Base-by-base conservation (phyloP, 2,888 invertebrate species). In the Orthosia gracilis region DNA sequence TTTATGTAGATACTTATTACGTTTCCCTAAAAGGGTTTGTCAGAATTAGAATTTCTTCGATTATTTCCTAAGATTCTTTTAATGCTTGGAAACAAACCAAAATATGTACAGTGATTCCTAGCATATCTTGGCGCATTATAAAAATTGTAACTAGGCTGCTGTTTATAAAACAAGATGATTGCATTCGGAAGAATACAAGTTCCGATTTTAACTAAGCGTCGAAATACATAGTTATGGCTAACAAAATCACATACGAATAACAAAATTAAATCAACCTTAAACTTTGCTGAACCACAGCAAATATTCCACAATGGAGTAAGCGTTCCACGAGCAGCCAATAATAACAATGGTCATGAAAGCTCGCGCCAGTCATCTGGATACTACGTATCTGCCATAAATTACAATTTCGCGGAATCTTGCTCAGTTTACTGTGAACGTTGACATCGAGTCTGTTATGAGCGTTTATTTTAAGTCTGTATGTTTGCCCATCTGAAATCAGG, bases 381-480 rank as follows among this genome's bases (percentile, higher is more conserved):
- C 64, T n/a, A 75, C 76, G 23, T 55, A 47, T 76, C 31, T 23
- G 57, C 58, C 49, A 67, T 78, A 81, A 78, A 81, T 81, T 59
- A 76, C 64, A 68, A 76, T 75, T 81, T 59, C 50, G 54, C 18
- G 40, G 54, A 64, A 76, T 64, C 76, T 63, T 67, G 67, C n/a
- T 31, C 54, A 76, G 59, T 55, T 59, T 55, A 52, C 80, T 54
- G 63, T 54, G 23, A 78, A 58, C 23, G 15, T 59, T 78, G 63
- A 23, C 54, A 74, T 67, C 26, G 52, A 50, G 5, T 50, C 13
- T 21, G 54, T 50, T 61, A 40, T 52, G 52, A 54, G 26, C 47
- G 18, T 59, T 17, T 31, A 31, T 59, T 68, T 17, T 9, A 40
- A 52, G 23, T 59, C 0, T n/a, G 15, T 76, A 17, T 57, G 17